phyloP scores from a whole-genome alignment of 2,888 invertebrate species.

The Heliconius erato region DNA sequence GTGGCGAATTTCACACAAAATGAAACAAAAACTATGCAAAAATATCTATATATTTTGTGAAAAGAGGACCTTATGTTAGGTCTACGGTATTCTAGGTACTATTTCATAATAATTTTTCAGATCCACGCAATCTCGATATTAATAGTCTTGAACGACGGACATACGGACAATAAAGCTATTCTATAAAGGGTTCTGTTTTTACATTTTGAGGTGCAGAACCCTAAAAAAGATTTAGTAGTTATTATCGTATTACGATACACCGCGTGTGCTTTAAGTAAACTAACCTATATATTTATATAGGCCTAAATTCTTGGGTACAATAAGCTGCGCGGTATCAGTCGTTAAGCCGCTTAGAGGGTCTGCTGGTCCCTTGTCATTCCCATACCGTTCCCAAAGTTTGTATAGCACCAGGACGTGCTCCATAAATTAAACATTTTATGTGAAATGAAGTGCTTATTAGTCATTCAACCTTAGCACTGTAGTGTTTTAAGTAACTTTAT shows the following conservation, averaged over 20 bases:
- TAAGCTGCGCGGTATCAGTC: constrained; percentile 17
- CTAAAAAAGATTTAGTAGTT: background rate
- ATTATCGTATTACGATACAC: background rate
- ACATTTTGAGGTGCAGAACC: background rate
- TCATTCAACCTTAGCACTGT: background rate
- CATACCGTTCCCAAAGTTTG: constrained; percentile 16
- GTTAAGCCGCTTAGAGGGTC: constrained; percentile 4
- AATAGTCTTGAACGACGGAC: too few species aligned
- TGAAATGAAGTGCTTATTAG: background rate
- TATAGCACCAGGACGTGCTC: constrained; percentile 9
- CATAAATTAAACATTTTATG: constrained; percentile 17
- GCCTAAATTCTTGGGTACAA: constrained; percentile 8
- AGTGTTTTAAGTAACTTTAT: constrained; percentile 1
- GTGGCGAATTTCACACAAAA: too few species aligned
- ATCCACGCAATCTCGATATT: too few species aligned
- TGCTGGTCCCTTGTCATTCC: constrained; percentile 18
- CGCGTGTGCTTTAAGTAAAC: background rate
- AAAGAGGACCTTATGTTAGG: too few species aligned
- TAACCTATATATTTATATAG: constrained; percentile 10
- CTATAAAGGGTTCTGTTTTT: too few species aligned
- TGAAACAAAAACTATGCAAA: too few species aligned
- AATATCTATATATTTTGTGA: too few species aligned
- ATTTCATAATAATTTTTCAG: background rate
- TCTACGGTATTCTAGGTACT: too few species aligned
- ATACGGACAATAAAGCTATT: too few species aligned